phyloP scores from a whole-genome alignment of 2,113 vertebrate species.

The Cyphomyrus discorhynchus region DNA sequence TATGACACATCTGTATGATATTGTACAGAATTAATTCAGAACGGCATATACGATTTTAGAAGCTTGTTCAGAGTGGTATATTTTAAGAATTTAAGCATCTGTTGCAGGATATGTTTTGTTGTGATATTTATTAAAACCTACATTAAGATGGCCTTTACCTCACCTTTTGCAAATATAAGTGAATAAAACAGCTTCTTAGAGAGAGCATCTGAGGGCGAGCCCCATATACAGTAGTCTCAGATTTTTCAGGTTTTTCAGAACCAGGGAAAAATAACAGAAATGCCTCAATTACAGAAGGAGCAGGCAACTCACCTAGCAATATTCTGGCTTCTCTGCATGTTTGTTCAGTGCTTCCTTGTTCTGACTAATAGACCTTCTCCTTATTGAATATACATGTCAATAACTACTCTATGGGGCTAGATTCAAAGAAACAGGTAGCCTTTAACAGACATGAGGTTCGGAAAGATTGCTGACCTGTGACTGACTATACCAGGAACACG shows the following conservation, averaged over 20 bases:
- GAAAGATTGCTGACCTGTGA: not conserved
- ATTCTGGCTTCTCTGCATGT: not conserved
- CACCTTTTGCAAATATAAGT: not conserved
- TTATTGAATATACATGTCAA: not conserved
- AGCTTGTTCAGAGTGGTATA: not conserved
- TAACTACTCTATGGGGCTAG: not conserved
- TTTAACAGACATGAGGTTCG: not conserved
- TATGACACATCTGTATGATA: not conserved
- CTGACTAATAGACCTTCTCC: not conserved
- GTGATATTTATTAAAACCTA: not conserved
- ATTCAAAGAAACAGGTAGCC: not conserved
- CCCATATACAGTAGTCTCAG: not conserved
- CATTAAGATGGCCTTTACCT: not conserved
- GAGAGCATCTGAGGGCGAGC: not conserved
- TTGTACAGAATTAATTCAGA: not conserved
- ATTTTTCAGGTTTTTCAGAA: not conserved
- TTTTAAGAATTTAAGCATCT: not conserved
- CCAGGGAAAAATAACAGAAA: not conserved
- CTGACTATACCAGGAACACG: not conserved
- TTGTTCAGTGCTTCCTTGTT: not conserved
- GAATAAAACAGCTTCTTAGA: not conserved
- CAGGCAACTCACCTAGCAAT: not conserved
- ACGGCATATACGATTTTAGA: not conserved
- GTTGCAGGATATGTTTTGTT: not conserved
- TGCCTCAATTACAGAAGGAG: not conserved